These are phyloP conservation scores for Thymelicus lineola DNA, from an alignment of 2,888 invertebrate genomes.

Conservation along the genomic window DNA sequence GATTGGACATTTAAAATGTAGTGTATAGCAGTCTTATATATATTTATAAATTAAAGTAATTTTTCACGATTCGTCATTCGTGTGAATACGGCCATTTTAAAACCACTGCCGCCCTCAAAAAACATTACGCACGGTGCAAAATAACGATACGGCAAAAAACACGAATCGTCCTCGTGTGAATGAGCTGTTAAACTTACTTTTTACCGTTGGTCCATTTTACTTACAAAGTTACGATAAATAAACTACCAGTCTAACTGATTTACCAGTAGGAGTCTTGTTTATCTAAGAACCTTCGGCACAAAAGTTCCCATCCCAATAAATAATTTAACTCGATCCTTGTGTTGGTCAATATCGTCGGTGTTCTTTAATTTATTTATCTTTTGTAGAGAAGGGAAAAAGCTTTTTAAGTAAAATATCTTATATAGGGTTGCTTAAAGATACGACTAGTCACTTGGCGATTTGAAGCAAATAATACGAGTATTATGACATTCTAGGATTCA, in stretches of 20 bases:
- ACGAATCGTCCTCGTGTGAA: no score
- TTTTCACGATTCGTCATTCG: no score
- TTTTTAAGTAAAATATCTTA: background rate
- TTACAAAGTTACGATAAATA: background rate
- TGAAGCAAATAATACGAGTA: no score
- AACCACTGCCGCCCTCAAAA: no score
- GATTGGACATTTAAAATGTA: no score
- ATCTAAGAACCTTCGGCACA: background rate
- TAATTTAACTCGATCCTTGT: conserved; percentile 2
- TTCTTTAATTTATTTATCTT: conserved; percentile 3
- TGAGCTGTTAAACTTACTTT: no score
- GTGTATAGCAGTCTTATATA: no score
- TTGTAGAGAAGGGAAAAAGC: background rate
- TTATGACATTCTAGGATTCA: no score
- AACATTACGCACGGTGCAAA: no score
- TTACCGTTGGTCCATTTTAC: background rate
- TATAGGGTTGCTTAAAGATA: background rate
- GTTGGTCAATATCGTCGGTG: background rate
- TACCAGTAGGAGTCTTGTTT: background rate
- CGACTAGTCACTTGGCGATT: background rate
- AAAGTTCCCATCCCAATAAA: conserved; percentile 1
- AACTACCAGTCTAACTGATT: background rate
- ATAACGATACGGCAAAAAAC: no score
- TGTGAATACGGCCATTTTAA: no score
- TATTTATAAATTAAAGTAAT: no score